Evolutionary conservation across 2,888 invertebrate species (phyloP), one percentile per base, ranked within the genome.

Genomic region (Leptinotarsa juncta): DNA sequence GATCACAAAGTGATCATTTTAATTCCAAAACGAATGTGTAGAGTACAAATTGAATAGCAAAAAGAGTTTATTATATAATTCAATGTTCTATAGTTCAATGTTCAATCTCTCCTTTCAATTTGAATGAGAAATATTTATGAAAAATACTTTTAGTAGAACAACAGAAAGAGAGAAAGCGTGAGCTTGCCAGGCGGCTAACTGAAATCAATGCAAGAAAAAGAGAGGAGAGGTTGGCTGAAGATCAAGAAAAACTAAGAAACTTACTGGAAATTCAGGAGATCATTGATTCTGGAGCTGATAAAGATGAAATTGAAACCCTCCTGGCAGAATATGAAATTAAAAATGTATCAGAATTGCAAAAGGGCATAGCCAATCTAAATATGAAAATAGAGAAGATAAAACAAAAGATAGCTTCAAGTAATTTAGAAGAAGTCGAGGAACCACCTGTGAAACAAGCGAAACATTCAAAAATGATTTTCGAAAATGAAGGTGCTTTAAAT

Each of bases 141-240:
- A 51, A 51, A 51, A 51, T n/a, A 66, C 32, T 23, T 60, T 67
- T 67, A 87, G 92, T 92, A 71, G 96, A 96, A 85, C 96, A 95
- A 83, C 96, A 96, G 86, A 94, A 94, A 83, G 97, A 97, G 85
- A 91, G 96, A 76, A 93, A 96, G 80, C 93, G 94, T 73, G 97
- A 97, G 86, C 91, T 97, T 85, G 96, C 97, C 0, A 90, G 93
- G 60, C 90, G 97, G 32, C 89, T 97, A 70, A 92, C 96, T 67
- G 97, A 97, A 88, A 95, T 97, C 70, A 97, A 97, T 86, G 96
- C 96, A 1, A 91, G 95, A 68, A 95, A 96, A 85, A 90, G 97
- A 79, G 95, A 95, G 83, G 97, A 97, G 86, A 93, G 95, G 85
- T 89, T 97, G 48, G 94, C 94, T 4, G 96, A 96, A 84, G 97